phyloP scores from a whole-genome alignment of 1,140 invertebrate genomes.

The Scaptomyza pallida region DNA sequence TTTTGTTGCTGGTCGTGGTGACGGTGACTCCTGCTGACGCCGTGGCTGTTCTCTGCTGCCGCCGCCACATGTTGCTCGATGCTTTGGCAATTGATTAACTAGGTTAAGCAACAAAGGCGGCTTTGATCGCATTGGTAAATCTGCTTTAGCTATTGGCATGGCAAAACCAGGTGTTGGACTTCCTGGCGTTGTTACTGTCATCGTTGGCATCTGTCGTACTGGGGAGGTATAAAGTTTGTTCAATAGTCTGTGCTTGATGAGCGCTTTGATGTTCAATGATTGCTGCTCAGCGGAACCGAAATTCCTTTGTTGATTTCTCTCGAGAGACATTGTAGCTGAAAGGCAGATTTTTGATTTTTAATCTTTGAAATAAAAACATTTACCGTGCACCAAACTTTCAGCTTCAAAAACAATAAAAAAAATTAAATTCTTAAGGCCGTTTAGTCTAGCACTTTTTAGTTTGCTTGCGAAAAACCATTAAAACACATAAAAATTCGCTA shows the following conservation, averaged over 20 bases:
- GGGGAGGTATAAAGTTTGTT: conserved; percentile 31
- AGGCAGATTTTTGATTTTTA: no score
- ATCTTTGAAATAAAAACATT: no score
- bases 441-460: no score
- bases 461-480: no score
- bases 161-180: conserved; percentile 4
- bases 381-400: no score
- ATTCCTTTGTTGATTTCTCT: conserved; percentile 24
- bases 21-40: neutral
- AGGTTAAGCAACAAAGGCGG: conserved; percentile 53
- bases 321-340: conserved; percentile 14
- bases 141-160: conserved; percentile 52
- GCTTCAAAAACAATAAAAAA: no score
- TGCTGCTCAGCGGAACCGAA: conserved; percentile 23
- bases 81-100: conserved; percentile 62
- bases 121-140: conserved; percentile 40
- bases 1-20: no score
- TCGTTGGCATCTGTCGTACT: neutral
- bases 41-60: neutral
- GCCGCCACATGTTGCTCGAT: conserved; percentile 37
- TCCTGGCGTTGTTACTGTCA: neutral
- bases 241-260: conserved; percentile 65
- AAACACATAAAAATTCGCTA: no score
- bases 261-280: conserved; percentile 57
- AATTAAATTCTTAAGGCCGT: no score